Evolutionary conservation across 2,888 invertebrate genomes (phyloP).

Genomic region (Netelia melanura): DNA sequence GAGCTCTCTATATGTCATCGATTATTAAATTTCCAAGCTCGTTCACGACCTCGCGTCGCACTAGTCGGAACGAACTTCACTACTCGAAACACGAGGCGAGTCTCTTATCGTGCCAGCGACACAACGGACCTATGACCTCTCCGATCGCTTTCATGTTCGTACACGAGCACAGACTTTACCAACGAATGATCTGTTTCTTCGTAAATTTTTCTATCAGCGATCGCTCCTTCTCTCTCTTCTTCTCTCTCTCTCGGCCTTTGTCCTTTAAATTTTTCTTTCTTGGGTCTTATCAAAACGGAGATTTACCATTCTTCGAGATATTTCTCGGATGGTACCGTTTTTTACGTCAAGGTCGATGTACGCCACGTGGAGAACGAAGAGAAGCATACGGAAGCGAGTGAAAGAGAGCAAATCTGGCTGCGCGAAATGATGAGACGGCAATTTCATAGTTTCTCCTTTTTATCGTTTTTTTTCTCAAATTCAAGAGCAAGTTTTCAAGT

Average conservation of each 20-base stretch:
- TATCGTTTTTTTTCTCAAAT: no score
- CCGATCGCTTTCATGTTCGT: background rate
- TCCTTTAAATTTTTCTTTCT: background rate
- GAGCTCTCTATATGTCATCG: slow-evolving; percentile 35
- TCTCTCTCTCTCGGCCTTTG: background rate
- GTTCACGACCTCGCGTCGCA: slow-evolving; percentile 26
- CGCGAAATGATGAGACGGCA: no score
- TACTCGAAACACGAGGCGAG: slow-evolving; percentile 29
- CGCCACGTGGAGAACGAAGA: background rate
- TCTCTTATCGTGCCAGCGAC: slow-evolving; percentile 57
- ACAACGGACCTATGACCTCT: slow-evolving; percentile 56
- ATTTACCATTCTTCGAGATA: background rate
- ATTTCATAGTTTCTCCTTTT: no score
- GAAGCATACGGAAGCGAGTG: background rate
- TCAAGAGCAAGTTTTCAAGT: no score
- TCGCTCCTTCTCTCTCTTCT: background rate
- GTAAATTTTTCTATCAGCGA: slow-evolving; percentile 23
- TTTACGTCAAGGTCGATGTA: background rate
- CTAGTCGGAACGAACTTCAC: slow-evolving; percentile 31
- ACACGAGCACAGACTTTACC: background rate
- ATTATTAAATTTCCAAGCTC: slow-evolving; percentile 50
- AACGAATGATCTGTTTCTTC: slow-evolving; percentile 19
- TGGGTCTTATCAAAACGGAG: background rate
- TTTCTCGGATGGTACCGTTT: background rate
- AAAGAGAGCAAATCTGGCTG: no score